phyloP scores from a whole-genome alignment of 2,113 vertebrate species.

The Rafetus swinhoei region DNA sequence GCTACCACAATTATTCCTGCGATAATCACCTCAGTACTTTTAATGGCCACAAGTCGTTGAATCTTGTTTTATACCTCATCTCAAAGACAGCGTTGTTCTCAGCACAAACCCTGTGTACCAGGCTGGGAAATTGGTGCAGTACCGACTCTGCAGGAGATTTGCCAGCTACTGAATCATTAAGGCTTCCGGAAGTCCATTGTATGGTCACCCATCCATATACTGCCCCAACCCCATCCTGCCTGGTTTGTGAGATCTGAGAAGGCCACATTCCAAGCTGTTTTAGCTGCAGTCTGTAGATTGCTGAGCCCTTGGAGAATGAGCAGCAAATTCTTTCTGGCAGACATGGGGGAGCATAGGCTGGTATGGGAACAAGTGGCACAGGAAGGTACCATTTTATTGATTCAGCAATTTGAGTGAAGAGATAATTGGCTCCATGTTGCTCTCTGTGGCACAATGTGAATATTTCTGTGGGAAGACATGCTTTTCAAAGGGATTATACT shows the following conservation, averaged over 20 bases:
- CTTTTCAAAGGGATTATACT: not conserved
- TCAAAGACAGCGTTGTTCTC: not conserved
- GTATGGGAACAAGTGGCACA: not conserved
- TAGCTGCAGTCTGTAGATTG: not conserved
- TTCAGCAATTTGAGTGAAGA: not conserved
- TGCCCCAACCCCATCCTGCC: not conserved
- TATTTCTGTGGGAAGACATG: not conserved
- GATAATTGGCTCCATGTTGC: not conserved
- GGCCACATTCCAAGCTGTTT: not conserved
- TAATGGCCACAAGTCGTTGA: not conserved
- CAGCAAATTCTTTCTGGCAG: not conserved
- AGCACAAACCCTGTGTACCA: not conserved
- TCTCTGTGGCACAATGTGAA: not conserved
- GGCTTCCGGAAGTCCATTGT: not conserved
- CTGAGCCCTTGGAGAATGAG: not conserved
- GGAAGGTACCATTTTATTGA: not conserved
- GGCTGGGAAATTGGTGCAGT: not conserved
- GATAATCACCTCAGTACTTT: not conserved
- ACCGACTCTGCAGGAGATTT: fast-evolving
- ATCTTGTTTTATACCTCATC: not conserved
- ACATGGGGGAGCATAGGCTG: not conserved
- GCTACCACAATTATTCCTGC: not conserved
- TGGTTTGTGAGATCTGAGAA: not conserved
- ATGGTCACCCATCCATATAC: not conserved
- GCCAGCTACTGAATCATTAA: not conserved